These are phyloP conservation scores for Callithrix jacchus DNA, from an alignment of 2,113 vertebrate genomes.

Conservation along the genomic window DNA sequence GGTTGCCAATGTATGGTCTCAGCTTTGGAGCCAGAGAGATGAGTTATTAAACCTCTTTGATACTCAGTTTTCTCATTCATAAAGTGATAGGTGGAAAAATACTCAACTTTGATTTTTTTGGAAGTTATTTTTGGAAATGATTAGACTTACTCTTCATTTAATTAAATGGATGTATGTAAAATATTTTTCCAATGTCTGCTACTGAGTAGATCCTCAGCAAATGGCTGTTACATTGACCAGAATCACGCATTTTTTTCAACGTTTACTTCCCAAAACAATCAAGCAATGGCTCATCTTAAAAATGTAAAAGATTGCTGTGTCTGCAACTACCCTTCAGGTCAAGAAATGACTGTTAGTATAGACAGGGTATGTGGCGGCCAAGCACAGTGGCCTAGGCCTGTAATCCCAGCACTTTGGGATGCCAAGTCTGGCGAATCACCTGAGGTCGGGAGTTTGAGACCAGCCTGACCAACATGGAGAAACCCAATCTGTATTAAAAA, in stretches of 20 bases:
- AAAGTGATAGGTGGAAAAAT: not conserved
- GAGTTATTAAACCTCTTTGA: not conserved
- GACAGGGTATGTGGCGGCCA: not conserved
- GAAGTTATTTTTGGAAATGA: not conserved
- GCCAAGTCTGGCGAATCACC: accelerated
- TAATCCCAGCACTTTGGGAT: no score
- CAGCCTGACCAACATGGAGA: no score
- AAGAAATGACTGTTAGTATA: not conserved
- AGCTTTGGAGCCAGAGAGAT: not conserved
- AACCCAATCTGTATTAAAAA: no score
- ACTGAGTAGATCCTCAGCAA: not conserved
- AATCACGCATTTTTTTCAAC: constrained; percentile 2
- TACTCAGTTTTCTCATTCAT: not conserved
- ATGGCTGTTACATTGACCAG: not conserved
- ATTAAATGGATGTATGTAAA: not conserved
- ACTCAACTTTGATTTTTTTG: not conserved
- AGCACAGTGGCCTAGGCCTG: no score
- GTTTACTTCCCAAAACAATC: not conserved
- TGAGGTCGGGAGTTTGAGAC: no score
- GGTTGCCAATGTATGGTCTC: not conserved
- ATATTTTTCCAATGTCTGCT: not conserved
- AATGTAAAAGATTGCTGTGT: not conserved
- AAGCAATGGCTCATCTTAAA: not conserved
- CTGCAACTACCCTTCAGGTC: not conserved
- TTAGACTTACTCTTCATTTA: not conserved